phyloP scores from a whole-genome alignment of 1,140 invertebrate species.

The Ceratosolen fusciceps region DNA sequence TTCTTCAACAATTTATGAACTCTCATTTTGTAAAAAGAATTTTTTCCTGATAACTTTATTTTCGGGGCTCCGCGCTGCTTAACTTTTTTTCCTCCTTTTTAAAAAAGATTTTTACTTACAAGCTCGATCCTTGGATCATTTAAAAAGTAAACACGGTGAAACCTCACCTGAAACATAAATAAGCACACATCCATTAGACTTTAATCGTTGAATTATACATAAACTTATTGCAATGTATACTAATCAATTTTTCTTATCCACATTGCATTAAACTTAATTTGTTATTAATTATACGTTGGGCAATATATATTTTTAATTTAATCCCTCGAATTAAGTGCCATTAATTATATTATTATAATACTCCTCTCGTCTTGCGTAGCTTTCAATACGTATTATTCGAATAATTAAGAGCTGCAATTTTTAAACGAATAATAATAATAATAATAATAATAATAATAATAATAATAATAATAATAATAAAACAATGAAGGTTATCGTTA shows the following conservation, averaged over 20 bases:
- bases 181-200: not conserved
- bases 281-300: not conserved
- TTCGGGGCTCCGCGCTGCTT: not conserved
- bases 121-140: too few relatives aligned
- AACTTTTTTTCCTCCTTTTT: not conserved
- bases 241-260: not conserved
- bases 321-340: too few relatives aligned
- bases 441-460: too few relatives aligned
- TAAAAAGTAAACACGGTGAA: not conserved
- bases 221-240: not conserved
- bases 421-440: too few relatives aligned
- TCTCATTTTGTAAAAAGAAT: not conserved
- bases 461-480: too few relatives aligned
- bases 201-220: not conserved
- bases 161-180: slow-evolving; percentile 33
- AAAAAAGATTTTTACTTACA: not conserved
- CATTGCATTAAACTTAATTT: not conserved
- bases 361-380: too few relatives aligned
- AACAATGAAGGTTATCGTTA: too few relatives aligned
- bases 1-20: not conserved
- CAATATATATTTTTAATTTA: too few relatives aligned
- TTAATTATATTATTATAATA: too few relatives aligned
- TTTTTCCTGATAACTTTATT: slow-evolving; percentile 13
- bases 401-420: too few relatives aligned
- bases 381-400: too few relatives aligned